Conservation (phyloP, 1,140 invertebrate species). For the Aethina tumida region DNA sequence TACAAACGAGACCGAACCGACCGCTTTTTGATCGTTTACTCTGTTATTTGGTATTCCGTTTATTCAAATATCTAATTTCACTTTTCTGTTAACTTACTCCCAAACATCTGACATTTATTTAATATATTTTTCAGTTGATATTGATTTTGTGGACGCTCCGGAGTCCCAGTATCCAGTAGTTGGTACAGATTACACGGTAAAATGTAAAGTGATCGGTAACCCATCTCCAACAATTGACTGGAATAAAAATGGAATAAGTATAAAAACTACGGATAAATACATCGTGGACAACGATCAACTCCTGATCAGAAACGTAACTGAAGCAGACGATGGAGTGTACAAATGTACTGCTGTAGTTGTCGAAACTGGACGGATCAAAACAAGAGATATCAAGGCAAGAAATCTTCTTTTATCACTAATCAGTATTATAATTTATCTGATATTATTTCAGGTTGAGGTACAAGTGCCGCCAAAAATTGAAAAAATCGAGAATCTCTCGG, state of each 20-base stretch:
- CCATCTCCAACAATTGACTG: slow-evolving; percentile 76
- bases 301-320: slow-evolving; percentile 64
- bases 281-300: slow-evolving; percentile 66
- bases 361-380: slow-evolving; percentile 64
- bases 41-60: too few species aligned
- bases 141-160: slow-evolving; percentile 79
- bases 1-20: not conserved
- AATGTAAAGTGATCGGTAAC: slow-evolving; percentile 74
- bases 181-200: slow-evolving; percentile 62
- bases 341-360: slow-evolving; percentile 73
- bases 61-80: too few species aligned
- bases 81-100: not conserved
- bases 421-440: not conserved
- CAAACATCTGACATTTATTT: slow-evolving; percentile 1
- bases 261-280: slow-evolving; percentile 52
- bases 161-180: slow-evolving; percentile 72
- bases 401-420: not conserved
- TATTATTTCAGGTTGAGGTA: slow-evolving; percentile 46
- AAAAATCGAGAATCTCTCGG: slow-evolving; percentile 46
- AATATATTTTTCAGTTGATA: slow-evolving; percentile 54
- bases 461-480: slow-evolving; percentile 64
- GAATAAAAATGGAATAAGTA: slow-evolving; percentile 61
- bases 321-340: slow-evolving; percentile 76
- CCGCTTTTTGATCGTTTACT: not conserved
- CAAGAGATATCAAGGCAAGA: slow-evolving; percentile 65